Evolutionary conservation across 2,797 vertebrate species (phyloP), one percentile per base, ranked within the genome.

Genomic region (Acanthurus lineatus): DNA sequence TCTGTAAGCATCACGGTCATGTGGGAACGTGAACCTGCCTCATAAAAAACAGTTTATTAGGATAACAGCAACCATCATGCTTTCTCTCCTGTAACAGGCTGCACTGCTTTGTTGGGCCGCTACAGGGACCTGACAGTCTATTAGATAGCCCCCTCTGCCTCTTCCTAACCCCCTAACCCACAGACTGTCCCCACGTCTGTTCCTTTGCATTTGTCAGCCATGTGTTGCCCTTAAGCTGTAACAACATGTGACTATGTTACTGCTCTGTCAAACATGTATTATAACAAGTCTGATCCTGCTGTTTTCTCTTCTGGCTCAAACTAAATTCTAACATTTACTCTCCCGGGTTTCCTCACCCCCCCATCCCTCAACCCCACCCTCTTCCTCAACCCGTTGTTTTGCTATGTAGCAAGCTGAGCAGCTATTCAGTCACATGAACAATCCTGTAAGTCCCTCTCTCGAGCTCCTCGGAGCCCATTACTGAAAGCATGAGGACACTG

Each of bases 401-500:
- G 96, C 97, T 96, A 96, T 97, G 95, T 98, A 99, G 98, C 98
- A 99, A 97, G 97, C 98, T 95, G 97, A 99, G 94, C 98, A 99
- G 95, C 98, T 99, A 95, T 99, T 99, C 97, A 98, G 98, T 99
- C 98, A 99, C 96, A 97, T 98, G 97, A 98, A 98, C 96, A 98
- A 96, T 92, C 97, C 97, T 96, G 98, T 99, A 99, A 99, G 97
- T 99, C 91, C 91, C 69, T 91, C 93, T 93, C 93, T 88, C 85
- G 80, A 95, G 94, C 89, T 84, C 92, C 93, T 90, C 91, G 89
- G 91, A 93, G 95, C 96, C 96, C 96, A 35, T 96, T 95, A 94
- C 95, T 94, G 94, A 95, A 97, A 96, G 97, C 97, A 98, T 98
- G 97, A 97, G 96, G 97, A 97, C 95, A 87, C 82, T 87, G 74